These are phyloP conservation scores for Spinus pinus DNA, from an alignment of 2,797 vertebrate genomes.

Conservation along the genomic window DNA sequence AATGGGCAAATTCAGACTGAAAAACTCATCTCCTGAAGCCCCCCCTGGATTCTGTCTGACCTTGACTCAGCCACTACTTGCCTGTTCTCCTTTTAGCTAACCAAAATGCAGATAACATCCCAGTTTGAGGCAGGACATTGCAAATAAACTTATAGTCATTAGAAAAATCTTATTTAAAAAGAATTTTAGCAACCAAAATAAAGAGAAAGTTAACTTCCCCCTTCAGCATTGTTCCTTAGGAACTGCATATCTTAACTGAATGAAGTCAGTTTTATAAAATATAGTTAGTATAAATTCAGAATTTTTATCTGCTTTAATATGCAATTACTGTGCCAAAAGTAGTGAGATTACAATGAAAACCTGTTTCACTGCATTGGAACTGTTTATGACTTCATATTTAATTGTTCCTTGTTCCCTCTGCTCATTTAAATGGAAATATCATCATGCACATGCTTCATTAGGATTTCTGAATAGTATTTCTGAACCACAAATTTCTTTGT, in stretches of 20 bases:
- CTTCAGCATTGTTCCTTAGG: background rate
- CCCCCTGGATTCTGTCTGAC: background rate
- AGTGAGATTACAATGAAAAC: background rate
- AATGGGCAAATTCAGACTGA: background rate
- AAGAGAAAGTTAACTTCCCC: background rate
- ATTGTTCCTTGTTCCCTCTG: background rate
- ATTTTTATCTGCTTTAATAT: background rate
- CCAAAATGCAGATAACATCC: background rate
- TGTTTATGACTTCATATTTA: background rate
- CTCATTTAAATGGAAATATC: background rate
- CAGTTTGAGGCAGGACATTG: background rate
- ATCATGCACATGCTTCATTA: accelerated
- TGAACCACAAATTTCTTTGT: background rate
- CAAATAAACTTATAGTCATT: background rate
- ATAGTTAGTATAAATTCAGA: background rate
- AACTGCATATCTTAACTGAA: background rate
- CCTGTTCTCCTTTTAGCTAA: background rate
- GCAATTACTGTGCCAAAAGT: background rate
- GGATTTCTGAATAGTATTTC: background rate
- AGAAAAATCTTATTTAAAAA: background rate
- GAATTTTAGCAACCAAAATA: background rate
- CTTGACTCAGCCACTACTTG: background rate
- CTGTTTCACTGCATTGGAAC: background rate
- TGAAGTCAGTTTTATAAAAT: background rate
- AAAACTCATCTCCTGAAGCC: background rate